Conservation (phyloP, 2,888 invertebrate species). For the Cylindroiulus punctatus region DNA sequence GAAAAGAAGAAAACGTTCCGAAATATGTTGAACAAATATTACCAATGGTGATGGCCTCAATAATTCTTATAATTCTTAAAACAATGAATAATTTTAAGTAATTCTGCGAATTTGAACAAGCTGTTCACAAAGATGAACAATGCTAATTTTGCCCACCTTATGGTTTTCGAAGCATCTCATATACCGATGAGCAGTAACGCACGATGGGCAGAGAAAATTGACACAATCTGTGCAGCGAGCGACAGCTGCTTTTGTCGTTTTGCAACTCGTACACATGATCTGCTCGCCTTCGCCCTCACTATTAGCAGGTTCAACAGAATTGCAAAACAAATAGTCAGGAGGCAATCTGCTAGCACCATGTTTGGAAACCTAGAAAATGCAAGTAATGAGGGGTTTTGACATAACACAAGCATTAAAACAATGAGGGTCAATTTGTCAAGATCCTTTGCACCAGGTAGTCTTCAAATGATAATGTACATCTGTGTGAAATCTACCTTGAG, state of each 20-base stretch:
- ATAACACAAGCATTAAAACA: neutral
- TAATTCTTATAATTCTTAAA: neutral
- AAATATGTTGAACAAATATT: too few relatives aligned
- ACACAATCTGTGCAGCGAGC: conserved; percentile 95
- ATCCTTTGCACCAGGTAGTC: neutral
- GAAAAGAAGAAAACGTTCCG: neutral
- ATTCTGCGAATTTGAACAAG: too few relatives aligned
- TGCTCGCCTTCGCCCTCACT: conserved; percentile 73
- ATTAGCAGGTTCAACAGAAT: conserved; percentile 63
- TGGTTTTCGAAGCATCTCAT: conserved; percentile 98
- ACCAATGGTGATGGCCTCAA: too few relatives aligned
- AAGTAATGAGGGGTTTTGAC: neutral
- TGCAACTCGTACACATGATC: conserved; percentile 88
- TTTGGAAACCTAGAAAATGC: conserved; percentile 72
- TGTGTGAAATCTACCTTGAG: conserved; percentile 57
- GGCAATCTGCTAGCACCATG: conserved; percentile 83
- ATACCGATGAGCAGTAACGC: conserved; percentile 94
- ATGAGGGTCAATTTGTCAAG: neutral
- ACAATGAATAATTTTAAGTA: neutral
- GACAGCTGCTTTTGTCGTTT: conserved; percentile 92
- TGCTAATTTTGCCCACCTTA: conserved; percentile 64
- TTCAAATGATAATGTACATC: too few relatives aligned
- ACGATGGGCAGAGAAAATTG: conserved; percentile 91
- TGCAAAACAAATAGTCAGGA: conserved; percentile 84
- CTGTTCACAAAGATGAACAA: neutral